These are phyloP conservation scores for Globodera rostochiensis DNA, from an alignment of 1,140 invertebrate species.

Conservation along the genomic window DNA sequence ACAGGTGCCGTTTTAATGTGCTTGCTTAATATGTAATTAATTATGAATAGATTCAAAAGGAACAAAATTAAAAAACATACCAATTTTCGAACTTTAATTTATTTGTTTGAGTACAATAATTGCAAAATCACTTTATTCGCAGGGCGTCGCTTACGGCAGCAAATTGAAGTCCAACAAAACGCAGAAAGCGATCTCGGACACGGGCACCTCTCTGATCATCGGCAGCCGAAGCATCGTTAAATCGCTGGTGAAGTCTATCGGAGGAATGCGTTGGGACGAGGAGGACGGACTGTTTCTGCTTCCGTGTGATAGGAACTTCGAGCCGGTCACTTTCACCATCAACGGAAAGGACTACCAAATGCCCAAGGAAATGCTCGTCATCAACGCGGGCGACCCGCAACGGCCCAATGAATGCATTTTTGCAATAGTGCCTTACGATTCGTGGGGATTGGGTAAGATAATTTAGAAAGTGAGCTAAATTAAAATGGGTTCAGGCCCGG, in stretches of 20 bases:
- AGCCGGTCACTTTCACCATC: slow-evolving; percentile 42
- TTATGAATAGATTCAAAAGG: too few relatives aligned
- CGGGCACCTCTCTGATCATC: slow-evolving; percentile 52
- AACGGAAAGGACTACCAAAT: slow-evolving; percentile 34
- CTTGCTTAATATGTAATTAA: too few relatives aligned
- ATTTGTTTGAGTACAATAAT: slow-evolving; percentile 5
- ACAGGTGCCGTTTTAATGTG: not conserved
- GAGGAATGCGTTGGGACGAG: slow-evolving; percentile 32
- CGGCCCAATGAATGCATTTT: slow-evolving; percentile 14
- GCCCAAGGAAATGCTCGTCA: slow-evolving; percentile 33
- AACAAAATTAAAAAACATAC: too few relatives aligned
- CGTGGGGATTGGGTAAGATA: not conserved
- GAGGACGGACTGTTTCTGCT: slow-evolving; percentile 26
- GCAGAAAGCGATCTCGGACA: slow-evolving; percentile 54
- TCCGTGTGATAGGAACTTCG: slow-evolving; percentile 37
- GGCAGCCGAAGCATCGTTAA: slow-evolving; percentile 39
- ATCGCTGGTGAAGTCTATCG: slow-evolving; percentile 29
- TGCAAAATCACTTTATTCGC: not conserved
- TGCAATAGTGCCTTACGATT: slow-evolving; percentile 22
- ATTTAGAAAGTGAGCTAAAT: not conserved
- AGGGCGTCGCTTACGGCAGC: slow-evolving; percentile 7
- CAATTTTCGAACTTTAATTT: too few relatives aligned
- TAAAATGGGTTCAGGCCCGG: not conserved
- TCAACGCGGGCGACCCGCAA: slow-evolving; percentile 36
- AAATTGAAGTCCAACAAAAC: slow-evolving; percentile 20